A percentile compares a stretch with the other conserved stretches of the same genome.
phyloP scores from a whole-genome alignment of 2,888 invertebrate genomes.

The Cartodere bifasciata region DNA sequence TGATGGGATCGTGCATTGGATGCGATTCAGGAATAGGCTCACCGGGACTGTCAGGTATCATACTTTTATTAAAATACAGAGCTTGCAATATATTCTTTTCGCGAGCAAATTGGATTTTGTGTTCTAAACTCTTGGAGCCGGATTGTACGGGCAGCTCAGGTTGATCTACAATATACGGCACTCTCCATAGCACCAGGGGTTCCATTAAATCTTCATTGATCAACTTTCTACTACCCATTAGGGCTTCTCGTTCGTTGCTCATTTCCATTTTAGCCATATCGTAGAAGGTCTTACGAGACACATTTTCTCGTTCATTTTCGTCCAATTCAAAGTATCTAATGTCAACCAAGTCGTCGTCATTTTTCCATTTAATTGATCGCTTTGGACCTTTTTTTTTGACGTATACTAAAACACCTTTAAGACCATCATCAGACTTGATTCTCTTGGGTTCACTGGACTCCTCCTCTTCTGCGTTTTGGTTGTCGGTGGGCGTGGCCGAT shows the following conservation, averaged over 20 bases:
- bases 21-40: conserved; percentile 81
- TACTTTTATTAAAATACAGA: conserved; percentile 64
- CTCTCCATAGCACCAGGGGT: conserved; percentile 65
- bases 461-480: conserved; percentile 26
- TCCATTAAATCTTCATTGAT: conserved; percentile 71
- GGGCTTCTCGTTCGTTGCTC: conserved; percentile 70
- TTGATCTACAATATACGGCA: conserved; percentile 56
- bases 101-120: conserved; percentile 72
- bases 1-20: conserved; percentile 60
- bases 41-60: conserved; percentile 75
- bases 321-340: conserved; percentile 87
- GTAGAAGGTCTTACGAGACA: conserved; percentile 70
- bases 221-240: conserved; percentile 63
- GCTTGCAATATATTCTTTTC: conserved; percentile 76
- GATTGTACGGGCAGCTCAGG: conserved; percentile 52
- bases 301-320: conserved; percentile 92
- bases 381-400: conserved; percentile 68
- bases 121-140: conserved; percentile 75
- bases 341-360: conserved; percentile 66
- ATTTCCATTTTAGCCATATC: conserved; percentile 88
- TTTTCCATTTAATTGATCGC: conserved; percentile 63
- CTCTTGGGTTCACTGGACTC: conserved; percentile 22
- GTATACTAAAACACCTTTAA: conserved; percentile 62
- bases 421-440: conserved; percentile 38
- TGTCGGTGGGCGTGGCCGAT: conserved; percentile 8